phyloP scores from a whole-genome alignment of 2,113 vertebrate species.

The Chamaea fasciata region DNA sequence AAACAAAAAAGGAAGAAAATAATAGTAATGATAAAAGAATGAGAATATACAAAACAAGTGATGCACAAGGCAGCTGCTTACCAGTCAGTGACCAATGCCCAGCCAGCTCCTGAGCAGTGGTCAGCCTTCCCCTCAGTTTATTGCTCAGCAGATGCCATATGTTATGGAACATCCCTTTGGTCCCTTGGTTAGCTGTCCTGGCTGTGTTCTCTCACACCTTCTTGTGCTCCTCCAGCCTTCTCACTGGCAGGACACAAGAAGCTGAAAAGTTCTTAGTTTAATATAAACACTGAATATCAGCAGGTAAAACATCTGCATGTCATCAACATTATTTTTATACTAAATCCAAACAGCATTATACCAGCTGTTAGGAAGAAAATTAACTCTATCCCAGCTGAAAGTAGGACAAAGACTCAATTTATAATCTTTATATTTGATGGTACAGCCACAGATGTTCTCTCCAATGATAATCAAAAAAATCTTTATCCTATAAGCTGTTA shows the following conservation, averaged over 20 bases:
- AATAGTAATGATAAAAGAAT: not conserved
- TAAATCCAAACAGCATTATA: not conserved
- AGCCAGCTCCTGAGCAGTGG: not conserved
- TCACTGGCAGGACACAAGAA: not conserved
- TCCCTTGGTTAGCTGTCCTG: not conserved
- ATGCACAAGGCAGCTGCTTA: not conserved
- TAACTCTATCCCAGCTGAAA: not conserved
- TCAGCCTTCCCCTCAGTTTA: not conserved
- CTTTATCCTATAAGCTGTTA: not conserved
- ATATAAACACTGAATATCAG: not conserved
- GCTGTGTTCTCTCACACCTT: not conserved
- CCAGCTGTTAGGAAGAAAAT: not conserved
- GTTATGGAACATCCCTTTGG: not conserved
- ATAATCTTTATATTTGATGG: not conserved
- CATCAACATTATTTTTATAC: not conserved
- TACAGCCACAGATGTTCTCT: not conserved
- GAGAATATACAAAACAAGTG: not conserved
- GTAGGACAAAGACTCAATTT: not conserved
- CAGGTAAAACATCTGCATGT: not conserved
- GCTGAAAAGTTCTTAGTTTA: not conserved
- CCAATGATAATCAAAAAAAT: not conserved
- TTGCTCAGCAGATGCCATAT: not conserved
- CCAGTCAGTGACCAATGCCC: fast-evolving
- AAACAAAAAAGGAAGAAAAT: not conserved
- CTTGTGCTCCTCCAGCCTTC: not conserved